Evolutionary conservation across 2,888 invertebrate genomes (phyloP), one percentile per base, ranked within the genome.

Genomic region (Bruchidius siliquastri): DNA sequence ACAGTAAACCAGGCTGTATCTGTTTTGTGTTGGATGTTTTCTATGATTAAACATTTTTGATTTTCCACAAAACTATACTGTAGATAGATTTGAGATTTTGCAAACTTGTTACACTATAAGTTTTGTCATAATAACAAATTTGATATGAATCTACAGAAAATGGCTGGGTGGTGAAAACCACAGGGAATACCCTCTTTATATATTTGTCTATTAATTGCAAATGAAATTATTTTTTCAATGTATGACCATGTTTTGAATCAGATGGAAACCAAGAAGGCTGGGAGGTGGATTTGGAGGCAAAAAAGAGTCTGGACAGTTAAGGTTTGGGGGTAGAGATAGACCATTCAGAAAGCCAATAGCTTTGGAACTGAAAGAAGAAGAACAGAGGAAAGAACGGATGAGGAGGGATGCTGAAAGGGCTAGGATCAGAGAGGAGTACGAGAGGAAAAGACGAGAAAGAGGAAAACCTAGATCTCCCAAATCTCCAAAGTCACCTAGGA

Each of bases 201-300:
- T n/a, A n/a, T n/a, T n/a, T n/a, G n/a, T n/a, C n/a, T n/a, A n/a
- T n/a, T n/a, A n/a, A n/a, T n/a, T n/a, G n/a, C n/a, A n/a, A n/a
- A n/a, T n/a, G n/a, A n/a, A n/a, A n/a, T n/a, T n/a, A n/a, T n/a
- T n/a, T n/a, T n/a, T n/a, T n/a, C n/a, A n/a, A n/a, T n/a, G n/a
- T n/a, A n/a, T n/a, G n/a, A n/a, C n/a, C n/a, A n/a, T 26, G 2
- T 26, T 26, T 26, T 26, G 26, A 2, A 26, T 49, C 13, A 49
- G 49, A 0, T 96, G 96, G 96, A 91, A 92, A 82, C 96, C 96
- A 1, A 88, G 96, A 77, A 87, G 96, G 77, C 87, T 96, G 6
- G 96, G 96, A 2, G 96, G 96, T 20, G 96, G 96, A 20, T 93
- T 96, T 83, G 95, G 95, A 2, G 96, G 96, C 0, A 90, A 89